Percentiles rank a stretch among this genome's conserved stretches.
These are phyloP conservation scores for Urocyon cinereoargenteus DNA, from an alignment of 2,797 vertebrate species.

Conservation along the genomic window DNA sequence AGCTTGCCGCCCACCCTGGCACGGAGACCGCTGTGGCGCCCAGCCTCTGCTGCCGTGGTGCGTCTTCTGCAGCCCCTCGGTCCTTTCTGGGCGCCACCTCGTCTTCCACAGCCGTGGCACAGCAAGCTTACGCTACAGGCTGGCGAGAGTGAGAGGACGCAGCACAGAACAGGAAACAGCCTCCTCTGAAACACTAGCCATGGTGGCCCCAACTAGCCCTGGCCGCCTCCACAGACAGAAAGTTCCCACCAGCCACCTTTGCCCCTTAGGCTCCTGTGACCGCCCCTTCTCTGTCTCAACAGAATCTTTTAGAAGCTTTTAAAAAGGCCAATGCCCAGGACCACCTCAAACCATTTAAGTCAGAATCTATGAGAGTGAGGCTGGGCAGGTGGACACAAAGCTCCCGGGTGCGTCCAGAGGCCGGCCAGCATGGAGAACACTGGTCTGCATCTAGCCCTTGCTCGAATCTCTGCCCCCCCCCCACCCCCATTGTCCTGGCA, in stretches of 20 bases:
- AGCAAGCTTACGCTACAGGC: background rate
- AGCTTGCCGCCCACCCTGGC: background rate
- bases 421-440: background rate
- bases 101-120: accelerated
- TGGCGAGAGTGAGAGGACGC: background rate
- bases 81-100: background rate
- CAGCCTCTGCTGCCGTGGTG: background rate
- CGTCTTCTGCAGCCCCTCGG: background rate
- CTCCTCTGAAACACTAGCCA: background rate
- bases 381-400: background rate
- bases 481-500: background rate
- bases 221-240: background rate
- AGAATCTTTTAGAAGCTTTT: background rate
- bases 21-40: accelerated
- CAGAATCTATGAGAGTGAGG: background rate
- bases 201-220: background rate
- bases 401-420: background rate
- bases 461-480: no score
- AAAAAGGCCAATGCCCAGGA: background rate
- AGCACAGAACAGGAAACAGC: background rate
- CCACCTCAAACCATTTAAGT: background rate
- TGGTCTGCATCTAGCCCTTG: background rate
- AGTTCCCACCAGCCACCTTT: background rate
- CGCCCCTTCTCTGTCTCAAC: background rate
- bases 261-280: background rate